Percentiles rank a stretch among this genome's conserved stretches.
Evolutionary conservation across 2,113 vertebrate species (phyloP).

Genomic region (Ellobius talpinus): DNA sequence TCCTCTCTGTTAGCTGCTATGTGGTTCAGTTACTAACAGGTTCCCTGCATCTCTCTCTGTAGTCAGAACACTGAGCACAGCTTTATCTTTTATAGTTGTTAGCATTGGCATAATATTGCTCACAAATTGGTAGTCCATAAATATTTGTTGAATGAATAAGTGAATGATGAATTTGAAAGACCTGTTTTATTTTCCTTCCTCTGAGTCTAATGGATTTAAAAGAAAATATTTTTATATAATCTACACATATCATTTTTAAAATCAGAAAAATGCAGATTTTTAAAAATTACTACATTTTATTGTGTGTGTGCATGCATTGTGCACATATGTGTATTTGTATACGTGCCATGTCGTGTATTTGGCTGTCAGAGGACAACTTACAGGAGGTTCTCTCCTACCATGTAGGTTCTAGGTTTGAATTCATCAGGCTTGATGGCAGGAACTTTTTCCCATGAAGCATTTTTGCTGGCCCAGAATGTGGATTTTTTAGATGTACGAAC

Average conservation of each 20-base stretch:
- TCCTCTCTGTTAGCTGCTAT: neutral
- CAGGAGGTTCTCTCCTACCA: neutral
- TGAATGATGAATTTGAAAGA: neutral
- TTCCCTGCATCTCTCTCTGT: neutral
- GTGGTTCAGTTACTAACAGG: neutral
- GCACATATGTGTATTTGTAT: neutral
- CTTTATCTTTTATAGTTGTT: neutral
- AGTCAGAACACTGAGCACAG: neutral
- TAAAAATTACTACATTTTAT: neutral
- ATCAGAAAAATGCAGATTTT: neutral
- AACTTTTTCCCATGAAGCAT: neutral
- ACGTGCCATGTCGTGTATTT: too few relatives aligned
- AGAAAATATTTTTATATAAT: conserved; percentile 55
- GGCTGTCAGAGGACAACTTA: neutral
- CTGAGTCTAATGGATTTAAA: conserved; percentile 5
- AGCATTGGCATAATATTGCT: too few relatives aligned
- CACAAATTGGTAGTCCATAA: neutral
- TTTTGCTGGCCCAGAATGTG: neutral
- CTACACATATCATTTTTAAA: neutral
- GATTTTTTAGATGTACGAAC: neutral
- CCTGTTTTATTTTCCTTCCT: neutral
- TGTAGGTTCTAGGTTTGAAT: neutral
- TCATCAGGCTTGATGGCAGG: neutral
- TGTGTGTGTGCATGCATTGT: neutral
- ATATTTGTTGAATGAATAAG: neutral